Base-by-base conservation (phyloP, 2,888 invertebrate species). In the Diarsia rubi region DNA sequence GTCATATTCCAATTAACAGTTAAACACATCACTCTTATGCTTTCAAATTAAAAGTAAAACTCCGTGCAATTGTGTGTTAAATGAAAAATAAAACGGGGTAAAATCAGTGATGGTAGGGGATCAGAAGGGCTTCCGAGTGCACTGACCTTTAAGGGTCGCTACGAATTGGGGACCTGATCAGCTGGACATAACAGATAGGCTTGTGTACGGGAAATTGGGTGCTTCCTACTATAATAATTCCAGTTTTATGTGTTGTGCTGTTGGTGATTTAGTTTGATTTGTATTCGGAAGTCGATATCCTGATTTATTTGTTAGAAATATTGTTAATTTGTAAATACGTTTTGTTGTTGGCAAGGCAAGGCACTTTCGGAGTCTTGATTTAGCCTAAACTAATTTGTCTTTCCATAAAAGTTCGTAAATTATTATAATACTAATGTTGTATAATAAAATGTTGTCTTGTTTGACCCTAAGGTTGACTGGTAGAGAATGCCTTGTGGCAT, bases 111-210 rank as follows among this genome's bases (percentile, higher is more conserved):
- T 78, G 79, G 76, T 83, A 78, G 86, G 84, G 88, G 85, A 75
- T 84, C 84, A 78, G 88, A 93, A 93, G 92, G 92, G 92, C 90
- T 92, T 88, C 89, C 88, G 90, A 89, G 94, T 92, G 91, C 94
- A 89, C 88, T 92, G 94, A 94, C 94, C 95, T 93, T 90, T 91
- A 89, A 90, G 90, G 90, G 89, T 86, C 81, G 84, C 85, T 84
- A 75, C 86, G 86, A 86, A 91, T 92, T 90, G 91, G 89, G 91
- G 90, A 88, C 79, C 84, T 90, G 92, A 91, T 93, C 91, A 91
- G 91, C 91, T 92, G 94, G 93, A 94, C 94, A 89, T 89, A 88
- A 90, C 89, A 91, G 92, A 93, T 93, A 92, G 82, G 77, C 67
- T 83, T 79, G 75, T 76, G 74, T 52, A 73, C 83, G 77, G 84